These are phyloP conservation scores for Hyles lineata DNA, from an alignment of 2,888 invertebrate genomes.

Conservation along the genomic window DNA sequence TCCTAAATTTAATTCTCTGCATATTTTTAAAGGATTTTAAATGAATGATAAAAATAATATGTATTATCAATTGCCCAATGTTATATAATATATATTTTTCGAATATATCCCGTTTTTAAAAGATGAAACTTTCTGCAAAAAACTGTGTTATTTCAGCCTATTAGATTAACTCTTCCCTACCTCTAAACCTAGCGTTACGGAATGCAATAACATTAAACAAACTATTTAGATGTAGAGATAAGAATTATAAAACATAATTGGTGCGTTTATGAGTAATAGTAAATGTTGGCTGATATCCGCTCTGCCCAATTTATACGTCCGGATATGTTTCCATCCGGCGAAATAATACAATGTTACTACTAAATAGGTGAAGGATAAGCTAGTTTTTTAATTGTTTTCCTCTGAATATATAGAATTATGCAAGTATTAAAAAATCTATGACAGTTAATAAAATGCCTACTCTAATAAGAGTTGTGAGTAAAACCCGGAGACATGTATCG, in stretches of 20 bases:
- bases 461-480: too few relatives aligned
- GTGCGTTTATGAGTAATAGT: not conserved
- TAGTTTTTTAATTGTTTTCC: not conserved
- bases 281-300: not conserved
- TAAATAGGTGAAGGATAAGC: not conserved
- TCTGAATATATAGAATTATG: not conserved
- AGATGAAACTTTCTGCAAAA: too few relatives aligned
- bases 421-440: not conserved
- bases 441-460: not conserved
- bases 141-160: too few relatives aligned
- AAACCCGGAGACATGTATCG: too few relatives aligned
- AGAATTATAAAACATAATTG: constrained; percentile 1
- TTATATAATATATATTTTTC: too few relatives aligned
- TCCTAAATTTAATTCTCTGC: too few relatives aligned
- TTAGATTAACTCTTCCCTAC: not conserved
- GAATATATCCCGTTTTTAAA: too few relatives aligned
- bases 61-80: too few relatives aligned
- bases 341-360: not conserved
- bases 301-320: not conserved
- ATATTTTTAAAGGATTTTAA: too few relatives aligned
- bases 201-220: not conserved
- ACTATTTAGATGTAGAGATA: not conserved
- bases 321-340: not conserved
- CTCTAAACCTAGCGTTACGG: not conserved
- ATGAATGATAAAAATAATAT: too few relatives aligned